Conservation (phyloP, 2,888 invertebrate species). For the Coelinius sp. region DNA sequence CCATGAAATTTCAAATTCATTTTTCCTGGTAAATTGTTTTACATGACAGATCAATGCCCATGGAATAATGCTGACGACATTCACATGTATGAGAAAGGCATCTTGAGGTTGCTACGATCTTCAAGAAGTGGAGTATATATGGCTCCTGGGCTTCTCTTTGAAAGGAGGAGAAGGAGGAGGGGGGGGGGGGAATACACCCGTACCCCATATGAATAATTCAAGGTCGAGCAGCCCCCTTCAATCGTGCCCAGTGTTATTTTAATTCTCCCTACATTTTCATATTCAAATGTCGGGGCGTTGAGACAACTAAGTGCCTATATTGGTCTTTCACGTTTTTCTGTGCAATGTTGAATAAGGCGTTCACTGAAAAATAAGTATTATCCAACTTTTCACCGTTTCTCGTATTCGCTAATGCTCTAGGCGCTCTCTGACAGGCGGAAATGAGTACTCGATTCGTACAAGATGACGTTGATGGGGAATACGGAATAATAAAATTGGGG, state of each 20-base stretch:
- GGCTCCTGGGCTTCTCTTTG: constrained; percentile 40
- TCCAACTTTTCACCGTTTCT: neutral
- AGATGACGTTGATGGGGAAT: constrained; percentile 28
- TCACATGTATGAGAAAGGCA: neutral
- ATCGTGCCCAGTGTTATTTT: constrained; percentile 63
- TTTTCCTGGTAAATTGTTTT: neutral
- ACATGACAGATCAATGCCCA: constrained; percentile 4
- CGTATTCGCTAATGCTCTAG: neutral
- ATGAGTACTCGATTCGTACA: constrained; percentile 37
- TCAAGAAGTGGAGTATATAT: constrained; percentile 24
- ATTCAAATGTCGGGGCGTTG: constrained; percentile 57
- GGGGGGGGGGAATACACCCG: constrained; percentile 1
- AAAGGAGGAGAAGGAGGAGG: constrained; percentile 34
- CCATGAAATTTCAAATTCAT: neutral
- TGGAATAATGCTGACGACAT: constrained; percentile 6
- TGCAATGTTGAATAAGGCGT: constrained; percentile 54
- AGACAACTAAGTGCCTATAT: neutral
- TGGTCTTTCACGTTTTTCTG: constrained; percentile 46
- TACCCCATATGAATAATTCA: constrained; percentile 64
- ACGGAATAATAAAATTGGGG: neutral
- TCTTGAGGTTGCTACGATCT: constrained; percentile 12
- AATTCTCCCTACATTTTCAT: constrained; percentile 64
- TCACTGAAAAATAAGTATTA: constrained; percentile 22
- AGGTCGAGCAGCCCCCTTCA: constrained; percentile 48
- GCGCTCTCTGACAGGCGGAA: constrained; percentile 29